Evolutionary conservation across 1,140 invertebrate genomes (phyloP), one percentile per base, ranked within the genome.

Genomic region (Tetramorium alpestre): DNA sequence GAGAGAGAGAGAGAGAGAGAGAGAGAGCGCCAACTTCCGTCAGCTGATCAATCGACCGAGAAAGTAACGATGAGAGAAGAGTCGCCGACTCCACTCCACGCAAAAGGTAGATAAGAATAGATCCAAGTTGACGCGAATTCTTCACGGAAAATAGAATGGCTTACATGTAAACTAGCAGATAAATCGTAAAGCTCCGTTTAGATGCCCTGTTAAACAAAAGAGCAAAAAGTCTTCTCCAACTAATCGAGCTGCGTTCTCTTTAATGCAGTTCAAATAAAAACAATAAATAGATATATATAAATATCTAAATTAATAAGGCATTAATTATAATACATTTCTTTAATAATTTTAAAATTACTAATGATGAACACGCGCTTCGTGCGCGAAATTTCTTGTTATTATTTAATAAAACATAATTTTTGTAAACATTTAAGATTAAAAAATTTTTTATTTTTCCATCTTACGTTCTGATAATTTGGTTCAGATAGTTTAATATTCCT

Each of bases 11-110:
- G 54, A 73, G 58, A 38, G 25, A 73, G 54, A 73, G 58, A 38
- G 25, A 73, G 54, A 73, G 13, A 28, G 47, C 41, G n/a, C 11
- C 51, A n/a, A 10, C 51, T 60, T n/a, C 65, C 6, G 13, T 84
- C 69, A 84, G 69, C 69, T 84, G 80, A 84, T 84, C 69, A 84
- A 84, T 84, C 80, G 67, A n/a, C 69, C n/a, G 80, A 84, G 67
- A 84, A 75, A 82, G 54, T 22, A 73, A 60, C 54, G 51, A 47
- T 54, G 38, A 82, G 67, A 72, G 18, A 60, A 60, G 54, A 47
- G 67, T 47, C 13, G 80, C 13, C 25, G 41, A 60, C 69, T 75
- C 41, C 67, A 58, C 41, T 82, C 16, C 25, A 47, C 69, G 80
- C 25, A 54, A 84, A 75, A 84, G 41, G 54, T 11, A 7, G 70